phyloP scores from a whole-genome alignment of 2,888 invertebrate species.

The Papilio gigon region DNA sequence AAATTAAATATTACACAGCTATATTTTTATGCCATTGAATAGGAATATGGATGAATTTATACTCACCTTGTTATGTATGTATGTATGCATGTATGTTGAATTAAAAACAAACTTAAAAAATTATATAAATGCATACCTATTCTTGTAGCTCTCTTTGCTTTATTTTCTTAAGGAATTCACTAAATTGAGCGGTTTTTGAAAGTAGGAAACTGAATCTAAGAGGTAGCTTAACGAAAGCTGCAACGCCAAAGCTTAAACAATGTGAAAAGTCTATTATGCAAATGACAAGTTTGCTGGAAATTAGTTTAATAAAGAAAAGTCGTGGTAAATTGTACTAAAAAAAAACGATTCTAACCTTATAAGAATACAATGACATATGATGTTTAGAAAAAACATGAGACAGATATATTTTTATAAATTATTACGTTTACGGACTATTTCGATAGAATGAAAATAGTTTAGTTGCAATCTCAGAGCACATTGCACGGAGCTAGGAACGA shows the following conservation, averaged over 20 bases:
- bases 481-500: constrained; percentile 9
- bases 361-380: too few species aligned
- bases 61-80: neutral
- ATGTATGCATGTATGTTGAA: neutral
- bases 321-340: too few species aligned
- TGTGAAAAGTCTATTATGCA: too few species aligned
- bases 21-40: neutral
- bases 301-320: too few species aligned
- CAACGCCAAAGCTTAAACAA: too few species aligned
- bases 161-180: neutral
- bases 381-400: too few species aligned
- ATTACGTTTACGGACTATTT: neutral
- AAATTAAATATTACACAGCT: constrained; percentile 15
- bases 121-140: neutral
- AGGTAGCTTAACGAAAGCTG: too few species aligned
- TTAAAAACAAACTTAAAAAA: neutral
- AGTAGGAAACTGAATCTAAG: too few species aligned
- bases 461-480: constrained; percentile 4
- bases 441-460: constrained; percentile 8
- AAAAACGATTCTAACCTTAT: too few species aligned
- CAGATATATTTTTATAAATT: neutral
- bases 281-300: too few species aligned
- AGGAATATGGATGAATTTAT: neutral
- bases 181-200: neutral
- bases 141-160: neutral